Evolutionary conservation across 2,113 vertebrate genomes (phyloP).

Genomic region (Ictidomys tridecemlineatus): DNA sequence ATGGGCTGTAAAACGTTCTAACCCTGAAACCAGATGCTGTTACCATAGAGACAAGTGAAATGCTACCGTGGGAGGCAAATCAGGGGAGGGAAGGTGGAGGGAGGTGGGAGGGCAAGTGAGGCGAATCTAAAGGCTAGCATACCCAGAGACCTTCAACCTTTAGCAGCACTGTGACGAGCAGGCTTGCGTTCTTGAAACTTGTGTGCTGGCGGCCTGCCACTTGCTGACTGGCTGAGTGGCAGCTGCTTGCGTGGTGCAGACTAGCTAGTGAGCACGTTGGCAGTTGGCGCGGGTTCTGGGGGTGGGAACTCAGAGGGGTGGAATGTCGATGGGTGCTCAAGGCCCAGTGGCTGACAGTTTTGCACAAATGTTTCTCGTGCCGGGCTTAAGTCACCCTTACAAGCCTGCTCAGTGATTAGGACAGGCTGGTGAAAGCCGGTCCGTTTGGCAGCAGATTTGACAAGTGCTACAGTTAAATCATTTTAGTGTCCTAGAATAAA

Average conservation of each 20-base stretch:
- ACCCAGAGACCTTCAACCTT: conserved; percentile 80
- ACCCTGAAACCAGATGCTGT: conserved; percentile 50
- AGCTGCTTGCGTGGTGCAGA: conserved; percentile 52
- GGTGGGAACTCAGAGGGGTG: conserved; percentile 68
- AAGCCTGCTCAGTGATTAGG: conserved; percentile 62
- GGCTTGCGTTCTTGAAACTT: conserved; percentile 70
- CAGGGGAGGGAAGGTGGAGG: background rate
- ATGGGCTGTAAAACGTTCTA: conserved; percentile 23
- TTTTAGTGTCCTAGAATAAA: conserved; percentile 37
- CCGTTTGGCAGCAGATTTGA: conserved; percentile 40
- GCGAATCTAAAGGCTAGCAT: conserved; percentile 68
- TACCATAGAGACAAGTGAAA: conserved; percentile 36
- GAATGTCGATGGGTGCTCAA: conserved; percentile 63
- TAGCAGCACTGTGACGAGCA: conserved; percentile 55
- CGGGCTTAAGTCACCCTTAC: conserved; percentile 68
- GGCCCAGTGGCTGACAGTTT: conserved; percentile 62
- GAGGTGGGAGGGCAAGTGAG: conserved; percentile 78
- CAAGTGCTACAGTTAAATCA: conserved; percentile 58
- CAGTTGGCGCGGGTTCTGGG: conserved; percentile 70
- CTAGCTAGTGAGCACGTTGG: conserved; percentile 81
- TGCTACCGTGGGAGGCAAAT: background rate
- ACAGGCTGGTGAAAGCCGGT: conserved; percentile 41
- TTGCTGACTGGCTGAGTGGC: conserved; percentile 81
- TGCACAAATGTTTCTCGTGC: conserved; percentile 77
- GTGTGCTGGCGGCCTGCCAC: conserved; percentile 74